Conservation (phyloP, 2,888 invertebrate species). For the Polietes domitor region DNA sequence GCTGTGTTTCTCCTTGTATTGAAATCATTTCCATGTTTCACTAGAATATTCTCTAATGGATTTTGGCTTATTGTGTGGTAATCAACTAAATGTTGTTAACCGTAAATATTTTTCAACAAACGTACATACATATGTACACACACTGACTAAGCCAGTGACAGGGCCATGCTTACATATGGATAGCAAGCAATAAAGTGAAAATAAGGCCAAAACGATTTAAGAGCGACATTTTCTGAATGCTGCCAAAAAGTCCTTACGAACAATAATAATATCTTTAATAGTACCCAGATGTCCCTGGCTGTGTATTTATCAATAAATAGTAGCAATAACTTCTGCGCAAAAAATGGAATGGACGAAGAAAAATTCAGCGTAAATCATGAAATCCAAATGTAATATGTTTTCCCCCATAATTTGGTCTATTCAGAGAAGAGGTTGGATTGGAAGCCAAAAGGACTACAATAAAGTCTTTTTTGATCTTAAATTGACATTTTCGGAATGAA, state of each 20-base stretch:
- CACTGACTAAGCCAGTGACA: not conserved
- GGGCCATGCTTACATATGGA: not conserved
- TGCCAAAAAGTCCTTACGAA: not conserved
- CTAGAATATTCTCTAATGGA: constrained; percentile 63
- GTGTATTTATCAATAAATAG: too few species aligned
- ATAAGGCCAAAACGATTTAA: not conserved
- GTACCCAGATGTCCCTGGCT: too few species aligned
- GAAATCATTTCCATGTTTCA: constrained; percentile 66
- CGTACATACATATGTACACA: not conserved
- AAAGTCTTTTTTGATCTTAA: too few species aligned
- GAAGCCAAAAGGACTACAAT: too few species aligned
- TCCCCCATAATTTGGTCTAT: too few species aligned
- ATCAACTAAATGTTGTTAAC: constrained; percentile 60
- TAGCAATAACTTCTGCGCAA: too few species aligned
- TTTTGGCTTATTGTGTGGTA: constrained; percentile 66
- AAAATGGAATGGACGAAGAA: too few species aligned
- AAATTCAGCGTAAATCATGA: too few species aligned
- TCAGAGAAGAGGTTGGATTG: too few species aligned
- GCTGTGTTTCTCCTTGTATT: constrained; percentile 44
- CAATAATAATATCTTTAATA: too few species aligned
- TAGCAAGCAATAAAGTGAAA: not conserved
- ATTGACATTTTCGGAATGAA: too few species aligned
- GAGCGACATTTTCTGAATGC: not conserved
- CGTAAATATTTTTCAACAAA: constrained; percentile 18
- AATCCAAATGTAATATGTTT: too few species aligned